Evolutionary conservation across 2,113 vertebrate species (phyloP), one percentile per base, ranked within the genome.

Genomic region (Pelmatolapia mariae): DNA sequence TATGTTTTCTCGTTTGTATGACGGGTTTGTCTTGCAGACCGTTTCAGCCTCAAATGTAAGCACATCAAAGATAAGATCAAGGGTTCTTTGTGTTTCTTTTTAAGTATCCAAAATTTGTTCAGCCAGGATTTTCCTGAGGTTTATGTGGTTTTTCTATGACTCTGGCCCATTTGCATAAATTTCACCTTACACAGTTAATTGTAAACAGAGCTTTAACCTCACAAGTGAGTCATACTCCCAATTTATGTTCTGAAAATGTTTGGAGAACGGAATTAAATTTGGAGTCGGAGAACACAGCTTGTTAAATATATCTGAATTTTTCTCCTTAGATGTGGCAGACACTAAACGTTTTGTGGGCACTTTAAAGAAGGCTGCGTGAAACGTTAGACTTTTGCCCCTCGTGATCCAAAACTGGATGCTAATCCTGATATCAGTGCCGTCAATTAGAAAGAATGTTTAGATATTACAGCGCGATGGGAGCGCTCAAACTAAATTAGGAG

Each of bases 401-500:
- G 59, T 80, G 73, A 89, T 86, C 38, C 81, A 86, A 76, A 88
- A 76, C 68, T 33, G 54, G 76, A 88, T 33, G 61, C 52, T 85
- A 26, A 93, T 93, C 91, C 92, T 86, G 91, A 93, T 92, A 91
- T 83, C 43, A 26, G 66, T 19, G 82, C 47, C 3, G 26, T 81
- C 82, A 90, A 85, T 93, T 89, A 84, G 40, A 84, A 40, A 79
- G 56, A 84, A 66, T 53, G 56, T 89, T 71, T 82, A 26, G 31
- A 57, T 40, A 33, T 93, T 81, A 6, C 81, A 53, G 31, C 53
- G 33, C 73, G 89, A 91, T 76, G 88, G 79, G 63, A 29, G 52
- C 76, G 79, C 82, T 92, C 79, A 93, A 92, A 90, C 88, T 89
- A 36, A 89, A 90, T 91, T 68, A 87, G 12, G 82, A 86, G 26